Conservation (phyloP, 2,113 vertebrate species). For the Myanophis thanlyinensis region DNA sequence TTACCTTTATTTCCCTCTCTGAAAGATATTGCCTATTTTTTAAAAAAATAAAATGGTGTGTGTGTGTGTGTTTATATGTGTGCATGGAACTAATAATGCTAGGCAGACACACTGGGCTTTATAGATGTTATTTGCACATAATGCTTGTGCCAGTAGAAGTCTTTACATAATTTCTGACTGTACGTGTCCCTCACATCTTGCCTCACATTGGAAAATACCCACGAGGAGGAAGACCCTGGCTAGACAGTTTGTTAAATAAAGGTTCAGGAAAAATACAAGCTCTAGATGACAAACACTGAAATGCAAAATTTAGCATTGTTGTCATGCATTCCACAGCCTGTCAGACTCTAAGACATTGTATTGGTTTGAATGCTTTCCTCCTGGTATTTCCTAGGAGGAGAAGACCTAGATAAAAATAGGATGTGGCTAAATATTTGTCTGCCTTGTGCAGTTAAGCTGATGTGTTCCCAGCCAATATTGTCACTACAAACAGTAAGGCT, state of each 20-base stretch:
- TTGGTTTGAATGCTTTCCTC: not conserved
- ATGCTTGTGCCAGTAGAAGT: not conserved
- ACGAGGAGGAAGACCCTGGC: not conserved
- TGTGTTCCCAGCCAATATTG: not conserved
- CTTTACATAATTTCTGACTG: not conserved
- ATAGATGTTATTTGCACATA: not conserved
- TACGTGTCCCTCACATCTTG: rapidly evolving
- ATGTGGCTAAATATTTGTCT: not conserved
- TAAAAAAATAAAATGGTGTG: not conserved
- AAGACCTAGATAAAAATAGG: conserved; percentile 12
- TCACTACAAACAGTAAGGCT: not conserved
- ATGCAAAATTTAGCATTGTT: not conserved
- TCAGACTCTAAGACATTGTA: no score
- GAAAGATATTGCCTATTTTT: no score
- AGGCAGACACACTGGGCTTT: not conserved
- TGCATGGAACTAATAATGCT: not conserved
- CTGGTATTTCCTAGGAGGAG: not conserved
- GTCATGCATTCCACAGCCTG: not conserved
- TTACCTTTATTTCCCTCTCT: not conserved
- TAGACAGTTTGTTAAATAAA: conserved; percentile 5
- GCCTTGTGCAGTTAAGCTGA: not conserved
- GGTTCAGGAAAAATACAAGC: not conserved
- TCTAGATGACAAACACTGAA: conserved; percentile 7
- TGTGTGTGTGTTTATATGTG: not conserved
- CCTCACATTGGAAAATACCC: not conserved